phyloP scores from a whole-genome alignment of 2,797 vertebrate species.

The Sebastiscus tertius region DNA sequence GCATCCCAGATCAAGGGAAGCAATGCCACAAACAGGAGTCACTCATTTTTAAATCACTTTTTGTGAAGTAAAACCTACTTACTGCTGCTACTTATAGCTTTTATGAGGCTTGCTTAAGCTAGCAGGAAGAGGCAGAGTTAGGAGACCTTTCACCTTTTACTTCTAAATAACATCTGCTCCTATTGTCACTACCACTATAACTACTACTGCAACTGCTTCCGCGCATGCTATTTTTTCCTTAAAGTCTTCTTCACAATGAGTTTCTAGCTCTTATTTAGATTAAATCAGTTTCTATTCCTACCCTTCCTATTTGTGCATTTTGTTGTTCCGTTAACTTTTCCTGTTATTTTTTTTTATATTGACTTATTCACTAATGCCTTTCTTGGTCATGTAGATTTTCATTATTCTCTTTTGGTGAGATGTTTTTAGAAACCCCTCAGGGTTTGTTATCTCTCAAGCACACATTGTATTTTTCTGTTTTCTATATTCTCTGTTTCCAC shows the following conservation, averaged over 20 bases:
- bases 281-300: not conserved
- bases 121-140: not conserved
- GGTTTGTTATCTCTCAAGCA: not conserved
- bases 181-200: not conserved
- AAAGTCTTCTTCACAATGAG: not conserved
- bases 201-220: not conserved
- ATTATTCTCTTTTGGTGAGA: not conserved
- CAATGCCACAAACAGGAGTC: not conserved
- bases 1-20: not conserved
- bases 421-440: too few relatives aligned
- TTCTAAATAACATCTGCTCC: not conserved
- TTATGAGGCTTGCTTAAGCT: not conserved
- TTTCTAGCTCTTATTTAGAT: not conserved
- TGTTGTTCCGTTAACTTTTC: too few relatives aligned
- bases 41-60: not conserved
- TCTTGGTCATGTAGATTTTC: too few relatives aligned
- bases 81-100: not conserved
- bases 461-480: not conserved
- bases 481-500: not conserved
- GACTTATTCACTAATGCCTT: not conserved
- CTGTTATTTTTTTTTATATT: not conserved
- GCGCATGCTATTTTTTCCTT: not conserved
- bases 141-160: not conserved
- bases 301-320: not conserved
- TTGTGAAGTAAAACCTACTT: not conserved